Evolutionary conservation across 2,113 vertebrate species (phyloP).

Genomic region (Calyptomena viridis): DNA sequence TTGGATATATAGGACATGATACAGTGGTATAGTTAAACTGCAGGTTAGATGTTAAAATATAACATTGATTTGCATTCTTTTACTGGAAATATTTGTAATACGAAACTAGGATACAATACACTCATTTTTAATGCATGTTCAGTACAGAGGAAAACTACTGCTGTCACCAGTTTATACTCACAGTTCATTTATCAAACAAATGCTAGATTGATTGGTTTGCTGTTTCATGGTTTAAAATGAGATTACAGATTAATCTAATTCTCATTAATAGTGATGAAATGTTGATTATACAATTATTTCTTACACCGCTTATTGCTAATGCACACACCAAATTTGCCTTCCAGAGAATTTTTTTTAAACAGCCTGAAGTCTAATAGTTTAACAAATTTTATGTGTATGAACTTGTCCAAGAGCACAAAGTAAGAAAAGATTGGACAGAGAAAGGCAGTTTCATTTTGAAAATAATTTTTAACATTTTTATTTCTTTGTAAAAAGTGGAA

Average conservation of each 20-base stretch:
- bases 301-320: not conserved
- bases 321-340: not conserved
- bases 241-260: constrained; percentile 28
- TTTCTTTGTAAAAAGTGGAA: not conserved
- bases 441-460: not conserved
- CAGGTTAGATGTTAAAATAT: constrained; percentile 73
- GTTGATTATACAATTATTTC: not conserved
- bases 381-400: not conserved
- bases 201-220: constrained; percentile 58
- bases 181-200: constrained; percentile 60
- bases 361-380: not conserved
- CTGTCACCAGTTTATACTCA: constrained; percentile 42
- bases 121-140: constrained; percentile 68
- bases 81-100: constrained; percentile 81
- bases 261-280: constrained; percentile 45
- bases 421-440: not conserved
- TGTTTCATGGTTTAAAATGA: constrained; percentile 49
- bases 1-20: constrained; percentile 75
- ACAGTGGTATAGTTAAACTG: constrained; percentile 68
- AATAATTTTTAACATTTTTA: not conserved
- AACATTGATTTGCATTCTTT: constrained; percentile 80
- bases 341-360: not conserved
- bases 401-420: not conserved
- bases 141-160: constrained; percentile 34
- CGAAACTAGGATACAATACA: constrained; percentile 69